Conservation (phyloP, 2,888 invertebrate genomes). For the Boloria euphrosyne region DNA sequence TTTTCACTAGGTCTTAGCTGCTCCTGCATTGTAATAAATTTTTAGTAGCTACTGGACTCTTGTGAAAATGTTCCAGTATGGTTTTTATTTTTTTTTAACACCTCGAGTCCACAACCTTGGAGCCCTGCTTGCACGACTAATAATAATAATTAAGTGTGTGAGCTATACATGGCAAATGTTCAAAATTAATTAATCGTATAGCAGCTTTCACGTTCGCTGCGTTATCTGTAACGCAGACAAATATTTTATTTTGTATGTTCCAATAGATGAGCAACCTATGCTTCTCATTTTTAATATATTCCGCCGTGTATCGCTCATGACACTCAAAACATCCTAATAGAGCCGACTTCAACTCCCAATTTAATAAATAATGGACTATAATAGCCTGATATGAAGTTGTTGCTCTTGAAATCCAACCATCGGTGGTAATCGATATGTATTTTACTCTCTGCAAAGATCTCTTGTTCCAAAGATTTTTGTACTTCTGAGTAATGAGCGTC, state of each 20-base stretch:
- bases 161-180: conserved; percentile 45
- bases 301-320: conserved; percentile 21
- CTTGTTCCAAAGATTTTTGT: no score
- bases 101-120: conserved; percentile 38
- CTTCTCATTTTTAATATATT: conserved; percentile 28
- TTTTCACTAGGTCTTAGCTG: conserved; percentile 39
- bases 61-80: conserved; percentile 32
- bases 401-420: no score
- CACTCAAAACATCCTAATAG: no score
- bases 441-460: no score
- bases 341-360: no score
- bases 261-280: conserved; percentile 37
- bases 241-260: conserved; percentile 42
- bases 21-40: conserved; percentile 36
- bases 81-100: conserved; percentile 44
- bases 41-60: conserved; percentile 21
- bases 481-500: conserved; percentile 39
- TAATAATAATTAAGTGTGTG: conserved; percentile 45
- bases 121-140: conserved; percentile 45
- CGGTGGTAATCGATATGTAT: no score
- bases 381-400: no score
- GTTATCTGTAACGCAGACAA: conserved; percentile 45
- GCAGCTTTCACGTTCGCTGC: conserved; percentile 47
- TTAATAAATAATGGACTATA: no score
- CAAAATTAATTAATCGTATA: conserved; percentile 43